phyloP scores from a whole-genome alignment of 2,113 vertebrate genomes.

The Notarius quadriscutis region DNA sequence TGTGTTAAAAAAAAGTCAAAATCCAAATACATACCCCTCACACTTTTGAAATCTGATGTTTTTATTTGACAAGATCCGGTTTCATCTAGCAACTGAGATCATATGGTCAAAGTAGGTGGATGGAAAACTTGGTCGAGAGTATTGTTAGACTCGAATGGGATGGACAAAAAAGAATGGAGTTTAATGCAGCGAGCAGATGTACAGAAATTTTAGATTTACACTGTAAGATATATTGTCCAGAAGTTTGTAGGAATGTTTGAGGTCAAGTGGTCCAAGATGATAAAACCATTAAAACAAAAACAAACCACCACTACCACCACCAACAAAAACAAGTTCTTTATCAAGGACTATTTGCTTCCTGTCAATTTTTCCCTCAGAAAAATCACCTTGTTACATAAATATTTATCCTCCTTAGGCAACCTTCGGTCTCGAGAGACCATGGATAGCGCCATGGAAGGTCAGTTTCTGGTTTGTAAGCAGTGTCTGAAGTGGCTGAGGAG shows the following conservation, averaged over 20 bases:
- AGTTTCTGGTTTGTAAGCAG: too few species aligned
- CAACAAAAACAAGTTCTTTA: too few species aligned
- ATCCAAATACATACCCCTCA: neutral
- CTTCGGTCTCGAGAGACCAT: too few species aligned
- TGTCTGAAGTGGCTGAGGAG: too few species aligned
- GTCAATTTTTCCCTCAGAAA: neutral
- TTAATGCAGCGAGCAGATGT: neutral
- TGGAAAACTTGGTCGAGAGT: neutral
- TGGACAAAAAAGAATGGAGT: neutral
- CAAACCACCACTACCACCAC: too few species aligned
- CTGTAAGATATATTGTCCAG: neutral
- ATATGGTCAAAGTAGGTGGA: neutral
- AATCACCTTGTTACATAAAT: neutral
- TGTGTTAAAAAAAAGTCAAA: neutral
- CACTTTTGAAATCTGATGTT: neutral
- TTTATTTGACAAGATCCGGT: neutral
- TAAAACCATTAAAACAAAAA: neutral
- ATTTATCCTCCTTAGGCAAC: neutral
- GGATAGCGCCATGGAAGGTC: too few species aligned
- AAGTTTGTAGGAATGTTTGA: neutral
- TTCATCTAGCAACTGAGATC: neutral
- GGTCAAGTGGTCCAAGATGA: neutral
- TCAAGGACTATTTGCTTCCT: neutral
- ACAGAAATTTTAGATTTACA: neutral
- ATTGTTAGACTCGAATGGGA: neutral